phyloP scores from a whole-genome alignment of 2,797 vertebrate genomes.

The Kryptolebias ocellatus region DNA sequence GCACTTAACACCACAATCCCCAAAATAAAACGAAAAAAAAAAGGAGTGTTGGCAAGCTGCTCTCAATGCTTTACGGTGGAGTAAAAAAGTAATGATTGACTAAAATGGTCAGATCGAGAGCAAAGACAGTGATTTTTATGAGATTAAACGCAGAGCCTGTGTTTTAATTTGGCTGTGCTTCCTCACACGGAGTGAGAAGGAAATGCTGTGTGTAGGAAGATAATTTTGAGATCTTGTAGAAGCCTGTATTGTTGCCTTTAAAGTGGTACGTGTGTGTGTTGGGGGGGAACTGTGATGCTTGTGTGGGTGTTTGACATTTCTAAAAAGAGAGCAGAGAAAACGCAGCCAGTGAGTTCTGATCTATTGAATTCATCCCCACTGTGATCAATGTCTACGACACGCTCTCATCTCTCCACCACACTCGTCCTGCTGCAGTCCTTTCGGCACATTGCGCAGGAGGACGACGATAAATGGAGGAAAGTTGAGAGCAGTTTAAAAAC shows the following conservation, averaged over 20 bases:
- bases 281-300: constrained; percentile 20
- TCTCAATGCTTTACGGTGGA: constrained; percentile 33
- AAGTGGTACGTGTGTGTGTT: constrained; percentile 22
- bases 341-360: constrained; percentile 31
- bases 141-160: constrained; percentile 47
- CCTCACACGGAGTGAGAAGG: constrained; percentile 30
- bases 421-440: constrained; percentile 21
- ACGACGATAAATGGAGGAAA: constrained; percentile 15
- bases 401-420: constrained; percentile 16
- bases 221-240: constrained; percentile 55
- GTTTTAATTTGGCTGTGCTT: constrained; percentile 44
- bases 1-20: constrained; percentile 15
- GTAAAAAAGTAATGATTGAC: constrained; percentile 39
- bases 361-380: constrained; percentile 41
- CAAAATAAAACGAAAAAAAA: constrained; percentile 27
- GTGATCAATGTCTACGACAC: constrained; percentile 32
- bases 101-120: constrained; percentile 37
- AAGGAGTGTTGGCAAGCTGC: constrained; percentile 14
- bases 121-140: constrained; percentile 53
- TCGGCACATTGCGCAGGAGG: constrained; percentile 14
- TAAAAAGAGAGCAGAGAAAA: constrained; percentile 54
- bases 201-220: constrained; percentile 59
- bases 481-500: constrained; percentile 31
- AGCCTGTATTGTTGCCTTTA: constrained; percentile 33
- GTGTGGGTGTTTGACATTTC: constrained; percentile 69